A percentile compares a stretch with the other conserved stretches of the same genome.
phyloP scores from a whole-genome alignment of 2,888 invertebrate species.

The Oxytorus armatus region DNA sequence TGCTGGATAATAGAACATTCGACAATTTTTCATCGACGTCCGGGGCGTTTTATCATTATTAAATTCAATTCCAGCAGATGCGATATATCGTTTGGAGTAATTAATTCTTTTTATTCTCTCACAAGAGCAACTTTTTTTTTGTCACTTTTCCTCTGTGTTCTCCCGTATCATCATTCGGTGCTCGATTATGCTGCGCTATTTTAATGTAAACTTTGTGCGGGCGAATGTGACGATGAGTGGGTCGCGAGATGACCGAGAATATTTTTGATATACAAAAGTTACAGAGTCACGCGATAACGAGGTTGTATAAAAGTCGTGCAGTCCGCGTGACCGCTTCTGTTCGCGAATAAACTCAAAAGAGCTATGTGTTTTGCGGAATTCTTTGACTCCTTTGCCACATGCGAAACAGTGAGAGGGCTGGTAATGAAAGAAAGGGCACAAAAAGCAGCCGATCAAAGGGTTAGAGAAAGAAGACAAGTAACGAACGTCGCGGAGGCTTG shows the following conservation, averaged over 20 bases:
- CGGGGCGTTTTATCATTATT: too few relatives aligned
- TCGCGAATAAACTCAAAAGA: constrained; percentile 21
- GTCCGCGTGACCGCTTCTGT: constrained; percentile 19
- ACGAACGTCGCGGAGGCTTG: constrained; percentile 49
- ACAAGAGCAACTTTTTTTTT: too few relatives aligned
- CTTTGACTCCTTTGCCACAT: constrained; percentile 11
- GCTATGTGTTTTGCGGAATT: constrained; percentile 24
- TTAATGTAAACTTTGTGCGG: not conserved
- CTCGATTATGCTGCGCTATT: too few relatives aligned
- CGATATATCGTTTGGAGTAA: too few relatives aligned
- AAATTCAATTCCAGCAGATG: too few relatives aligned
- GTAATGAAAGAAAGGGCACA: not conserved
- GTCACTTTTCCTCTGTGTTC: too few relatives aligned
- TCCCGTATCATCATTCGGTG: too few relatives aligned
- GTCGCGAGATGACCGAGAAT: constrained; percentile 4
- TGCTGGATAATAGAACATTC: too few relatives aligned
- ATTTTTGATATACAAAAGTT: constrained; percentile 12
- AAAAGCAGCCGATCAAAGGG: constrained; percentile 6
- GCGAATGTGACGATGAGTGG: constrained; percentile 32
- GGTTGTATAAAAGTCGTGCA: too few relatives aligned
- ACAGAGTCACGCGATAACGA: constrained; percentile 53
- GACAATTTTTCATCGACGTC: too few relatives aligned
- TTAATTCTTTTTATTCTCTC: too few relatives aligned
- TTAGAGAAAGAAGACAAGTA: constrained; percentile 26
- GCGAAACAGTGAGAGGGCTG: too few relatives aligned